phyloP scores from a whole-genome alignment of 2,113 vertebrate species.

The Azemiops feae region DNA sequence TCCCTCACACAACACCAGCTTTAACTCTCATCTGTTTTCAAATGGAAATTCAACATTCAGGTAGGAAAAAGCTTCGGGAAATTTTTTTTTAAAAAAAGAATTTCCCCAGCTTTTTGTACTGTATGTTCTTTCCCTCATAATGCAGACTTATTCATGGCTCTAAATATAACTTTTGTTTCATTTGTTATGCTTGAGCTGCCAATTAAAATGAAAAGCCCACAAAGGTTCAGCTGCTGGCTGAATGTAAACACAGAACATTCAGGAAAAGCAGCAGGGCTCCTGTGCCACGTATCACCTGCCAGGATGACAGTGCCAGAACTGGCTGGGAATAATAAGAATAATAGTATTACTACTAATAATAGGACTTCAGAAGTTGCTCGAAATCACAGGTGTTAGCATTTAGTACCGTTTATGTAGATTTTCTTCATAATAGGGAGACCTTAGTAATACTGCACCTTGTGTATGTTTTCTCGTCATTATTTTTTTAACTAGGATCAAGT shows the following conservation, averaged over 20 bases:
- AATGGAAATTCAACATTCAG: neutral
- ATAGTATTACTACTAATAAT: neutral
- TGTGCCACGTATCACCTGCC: neutral
- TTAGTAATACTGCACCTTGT: neutral
- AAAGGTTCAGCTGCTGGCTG: neutral
- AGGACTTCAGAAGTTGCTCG: neutral
- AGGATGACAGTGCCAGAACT: neutral
- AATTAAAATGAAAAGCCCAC: neutral
- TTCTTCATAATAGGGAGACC: neutral
- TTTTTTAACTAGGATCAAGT: neutral
- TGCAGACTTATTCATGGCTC: constrained; percentile 40
- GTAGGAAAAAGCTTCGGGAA: neutral
- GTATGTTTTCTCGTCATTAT: neutral
- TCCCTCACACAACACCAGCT: neutral
- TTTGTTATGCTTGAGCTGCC: constrained; percentile 15
- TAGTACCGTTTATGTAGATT: neutral
- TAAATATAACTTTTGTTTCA: constrained; percentile 26
- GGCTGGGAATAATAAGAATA: neutral
- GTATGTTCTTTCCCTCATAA: neutral
- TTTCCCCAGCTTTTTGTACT: neutral
- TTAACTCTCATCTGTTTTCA: neutral
- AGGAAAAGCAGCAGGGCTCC: neutral
- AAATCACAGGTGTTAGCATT: neutral
- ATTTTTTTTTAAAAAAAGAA: neutral
- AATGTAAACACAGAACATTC: neutral